Evolutionary conservation across 2,113 vertebrate species (phyloP), one percentile per base, ranked within the genome.

Genomic region (Serilophus lunatus): DNA sequence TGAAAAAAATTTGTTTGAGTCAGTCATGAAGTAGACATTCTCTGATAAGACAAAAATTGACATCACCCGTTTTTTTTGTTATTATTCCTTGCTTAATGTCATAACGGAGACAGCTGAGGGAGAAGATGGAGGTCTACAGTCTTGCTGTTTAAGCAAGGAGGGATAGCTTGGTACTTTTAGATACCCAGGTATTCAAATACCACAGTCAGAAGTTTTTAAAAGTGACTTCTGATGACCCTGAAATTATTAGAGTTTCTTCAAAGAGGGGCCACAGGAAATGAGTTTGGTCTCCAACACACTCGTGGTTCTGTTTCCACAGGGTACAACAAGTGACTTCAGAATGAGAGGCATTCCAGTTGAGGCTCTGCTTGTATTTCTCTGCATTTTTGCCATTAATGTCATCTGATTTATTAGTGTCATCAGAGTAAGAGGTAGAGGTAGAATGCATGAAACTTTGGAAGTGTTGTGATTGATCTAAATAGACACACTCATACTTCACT

Each of bases 1-100:
- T 76, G 82, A 86, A 80, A 92, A 92, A n/a, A n/a, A n/a, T n/a
- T n/a, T n/a, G n/a, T n/a, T n/a, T n/a, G n/a, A 96, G 72, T 93
- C 85, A 93, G 69, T 82, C 60, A 76, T 71, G 61, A 95, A 86
- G 74, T 82, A 92, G 77, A 83, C 61, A 92, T 95, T 69, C 53
- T 95, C 88, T 88, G 80, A 75, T 83, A 90, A 95, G 85, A 92
- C 93, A 60, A 31, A 83, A 92, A 90, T 90, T 88, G 54, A 35
- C 42, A 78, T 84, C 42, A 50, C 44, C 40, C 5, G 54, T 84
- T 69, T 33, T 42, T 69, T 61, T 63, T 50, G n/a, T 57, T 92
- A 69, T 69, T 87, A 16, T 66, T 93, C 26, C 72, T 88, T 91
- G 56, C 85, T 61, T 35, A 64, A 36, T 44, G 54, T 90, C 80